phyloP scores from a whole-genome alignment of 2,113 vertebrate genomes.

The Gopherus flavomarginatus region DNA sequence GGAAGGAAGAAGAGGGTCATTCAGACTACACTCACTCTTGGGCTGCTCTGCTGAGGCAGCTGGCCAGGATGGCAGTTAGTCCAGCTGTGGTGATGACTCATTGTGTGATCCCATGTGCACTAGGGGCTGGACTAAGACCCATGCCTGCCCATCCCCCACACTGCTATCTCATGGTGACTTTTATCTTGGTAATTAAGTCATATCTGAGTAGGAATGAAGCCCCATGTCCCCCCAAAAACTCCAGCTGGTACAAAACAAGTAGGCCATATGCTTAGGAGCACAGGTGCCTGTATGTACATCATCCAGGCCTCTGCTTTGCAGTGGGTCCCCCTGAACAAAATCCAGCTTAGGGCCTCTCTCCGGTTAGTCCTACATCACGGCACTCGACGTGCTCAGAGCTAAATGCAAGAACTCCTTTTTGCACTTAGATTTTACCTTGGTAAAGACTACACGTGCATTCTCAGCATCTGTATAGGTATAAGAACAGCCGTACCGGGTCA shows the following conservation, averaged over 20 bases:
- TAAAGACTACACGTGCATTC: fast-evolving
- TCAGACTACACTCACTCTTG: neutral
- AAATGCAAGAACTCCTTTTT: neutral
- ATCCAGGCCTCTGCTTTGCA: neutral
- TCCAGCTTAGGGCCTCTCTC: neutral
- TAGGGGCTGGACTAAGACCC: neutral
- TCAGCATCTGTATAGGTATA: too few relatives aligned
- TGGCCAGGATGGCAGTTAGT: neutral
- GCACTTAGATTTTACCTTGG: neutral
- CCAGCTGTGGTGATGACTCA: neutral
- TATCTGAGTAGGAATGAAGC: too few relatives aligned
- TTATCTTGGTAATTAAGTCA: too few relatives aligned
- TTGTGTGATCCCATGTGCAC: neutral
- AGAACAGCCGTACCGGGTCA: too few relatives aligned
- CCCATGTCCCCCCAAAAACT: too few relatives aligned
- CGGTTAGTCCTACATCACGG: too few relatives aligned
- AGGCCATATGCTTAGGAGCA: neutral
- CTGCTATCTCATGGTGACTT: too few relatives aligned
- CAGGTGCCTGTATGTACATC: neutral
- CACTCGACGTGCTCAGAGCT: neutral
- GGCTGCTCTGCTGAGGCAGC: too few relatives aligned
- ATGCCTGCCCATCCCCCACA: neutral
- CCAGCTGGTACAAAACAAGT: too few relatives aligned
- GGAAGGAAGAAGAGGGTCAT: neutral
- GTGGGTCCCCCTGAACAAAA: neutral